Percentiles rank a stretch among this genome's conserved stretches.
These are phyloP conservation scores for Blastomussa wellsi DNA, from an alignment of 92 coral and sea anemone species.

Conservation along the genomic window DNA sequence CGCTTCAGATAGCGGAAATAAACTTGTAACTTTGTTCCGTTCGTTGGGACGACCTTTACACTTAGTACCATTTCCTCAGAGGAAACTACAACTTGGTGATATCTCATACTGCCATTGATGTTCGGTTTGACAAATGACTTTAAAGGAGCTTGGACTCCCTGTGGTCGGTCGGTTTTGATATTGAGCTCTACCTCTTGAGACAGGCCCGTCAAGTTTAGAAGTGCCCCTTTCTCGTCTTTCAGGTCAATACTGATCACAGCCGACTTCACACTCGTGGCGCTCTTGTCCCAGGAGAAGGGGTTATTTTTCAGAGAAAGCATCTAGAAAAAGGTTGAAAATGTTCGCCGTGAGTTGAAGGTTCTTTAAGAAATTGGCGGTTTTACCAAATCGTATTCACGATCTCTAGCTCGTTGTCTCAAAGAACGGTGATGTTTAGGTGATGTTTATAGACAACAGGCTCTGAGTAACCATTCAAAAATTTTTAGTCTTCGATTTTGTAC, in stretches of 20 bases:
- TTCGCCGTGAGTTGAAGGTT: background rate
- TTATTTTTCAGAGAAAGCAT: constrained; percentile 72
- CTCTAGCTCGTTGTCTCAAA: background rate
- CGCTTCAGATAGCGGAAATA: constrained; percentile 63
- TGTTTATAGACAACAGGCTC: too few species aligned
- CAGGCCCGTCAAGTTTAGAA: constrained; percentile 66
- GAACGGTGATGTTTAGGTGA: too few species aligned
- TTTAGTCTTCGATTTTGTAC: too few species aligned
- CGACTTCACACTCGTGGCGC: constrained; percentile 69
- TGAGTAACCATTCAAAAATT: too few species aligned
- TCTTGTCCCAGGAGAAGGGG: constrained; percentile 90
- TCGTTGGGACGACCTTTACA: constrained; percentile 64
- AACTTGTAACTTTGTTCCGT: constrained; percentile 52
- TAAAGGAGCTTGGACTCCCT: constrained; percentile 10
- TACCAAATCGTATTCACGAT: background rate
- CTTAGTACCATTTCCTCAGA: constrained; percentile 62
- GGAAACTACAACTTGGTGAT: constrained; percentile 68
- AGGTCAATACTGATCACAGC: constrained; percentile 78
- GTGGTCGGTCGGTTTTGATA: constrained; percentile 39
- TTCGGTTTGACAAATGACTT: constrained; percentile 63
- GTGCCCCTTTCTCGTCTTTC: constrained; percentile 61
- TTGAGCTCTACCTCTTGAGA: constrained; percentile 70
- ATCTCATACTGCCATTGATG: constrained; percentile 69
- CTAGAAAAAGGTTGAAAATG: constrained; percentile 36
- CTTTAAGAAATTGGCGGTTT: background rate